Percentiles rank a stretch among this genome's conserved stretches.
phyloP scores from a whole-genome alignment of 2,113 vertebrate species.

The Dinomys branickii region DNA sequence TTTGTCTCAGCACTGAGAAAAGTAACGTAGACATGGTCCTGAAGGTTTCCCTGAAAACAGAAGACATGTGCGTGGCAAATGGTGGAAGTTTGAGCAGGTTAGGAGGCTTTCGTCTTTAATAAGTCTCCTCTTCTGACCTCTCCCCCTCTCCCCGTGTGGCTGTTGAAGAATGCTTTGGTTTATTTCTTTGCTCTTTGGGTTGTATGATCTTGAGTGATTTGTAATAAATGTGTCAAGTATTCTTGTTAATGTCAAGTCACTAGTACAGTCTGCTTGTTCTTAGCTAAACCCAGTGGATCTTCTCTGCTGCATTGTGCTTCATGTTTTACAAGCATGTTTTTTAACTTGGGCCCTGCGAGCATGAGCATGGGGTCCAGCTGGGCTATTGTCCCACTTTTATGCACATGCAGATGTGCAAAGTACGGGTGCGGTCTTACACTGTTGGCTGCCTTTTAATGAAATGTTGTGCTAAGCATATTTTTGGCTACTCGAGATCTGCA shows the following conservation, averaged over 20 bases:
- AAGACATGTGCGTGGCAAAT: neutral
- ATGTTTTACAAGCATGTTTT: neutral
- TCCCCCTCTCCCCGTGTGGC: neutral
- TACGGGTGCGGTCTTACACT: neutral
- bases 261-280: neutral
- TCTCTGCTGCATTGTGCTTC: neutral
- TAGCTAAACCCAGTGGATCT: neutral
- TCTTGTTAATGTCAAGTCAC: neutral
- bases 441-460: conserved; percentile 1
- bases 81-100: neutral
- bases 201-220: conserved; percentile 1
- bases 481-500: neutral
- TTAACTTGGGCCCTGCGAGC: neutral
- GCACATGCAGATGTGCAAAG: neutral
- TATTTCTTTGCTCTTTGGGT: neutral
- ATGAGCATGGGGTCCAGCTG: neutral
- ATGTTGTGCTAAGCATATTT: neutral
- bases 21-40: neutral
- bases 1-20: neutral
- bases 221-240: neutral
- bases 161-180: neutral
- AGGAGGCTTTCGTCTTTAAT: conserved; percentile 11
- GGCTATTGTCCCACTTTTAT: neutral
- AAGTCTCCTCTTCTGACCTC: neutral
- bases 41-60: neutral